A percentile compares a stretch with the other conserved stretches of the same genome.
Conservation (phyloP, 2,797 vertebrate species). For the Helarctos malayanus region DNA sequence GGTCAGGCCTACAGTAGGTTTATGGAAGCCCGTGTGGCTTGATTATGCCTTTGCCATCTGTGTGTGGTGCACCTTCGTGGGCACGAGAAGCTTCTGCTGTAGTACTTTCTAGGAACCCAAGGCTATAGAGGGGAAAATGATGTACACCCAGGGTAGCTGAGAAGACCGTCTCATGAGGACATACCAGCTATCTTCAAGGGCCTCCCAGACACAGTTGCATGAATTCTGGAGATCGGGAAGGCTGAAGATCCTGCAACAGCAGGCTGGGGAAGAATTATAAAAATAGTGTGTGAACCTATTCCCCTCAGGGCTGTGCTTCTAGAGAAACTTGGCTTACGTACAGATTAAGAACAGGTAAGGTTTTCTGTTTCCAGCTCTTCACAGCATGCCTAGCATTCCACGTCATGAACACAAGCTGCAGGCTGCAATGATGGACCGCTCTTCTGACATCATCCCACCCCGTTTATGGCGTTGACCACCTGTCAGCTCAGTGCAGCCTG, state of each 20-base stretch:
- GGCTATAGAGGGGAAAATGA: not conserved
- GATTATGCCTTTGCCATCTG: not conserved
- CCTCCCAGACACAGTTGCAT: not conserved
- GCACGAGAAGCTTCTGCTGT: not conserved
- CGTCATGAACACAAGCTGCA: not conserved
- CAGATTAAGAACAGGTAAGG: not conserved
- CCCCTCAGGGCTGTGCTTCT: not conserved
- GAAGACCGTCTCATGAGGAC: not conserved
- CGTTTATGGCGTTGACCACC: not conserved
- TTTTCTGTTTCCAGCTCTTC: not conserved
- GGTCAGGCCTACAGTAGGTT: not conserved
- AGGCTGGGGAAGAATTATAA: not conserved
- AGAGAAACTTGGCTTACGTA: not conserved
- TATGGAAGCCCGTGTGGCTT: not conserved
- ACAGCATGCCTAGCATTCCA: not conserved
- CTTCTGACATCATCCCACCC: not conserved
- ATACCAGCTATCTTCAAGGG: not conserved
- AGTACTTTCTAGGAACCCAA: constrained; percentile 9
- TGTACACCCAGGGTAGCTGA: not conserved
- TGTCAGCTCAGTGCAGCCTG: not conserved
- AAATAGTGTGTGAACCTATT: not conserved
- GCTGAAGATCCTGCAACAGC: not conserved
- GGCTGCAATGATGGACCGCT: not conserved
- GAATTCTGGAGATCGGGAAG: not conserved
- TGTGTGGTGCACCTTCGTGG: not conserved